Percentiles rank a stretch among this genome's conserved stretches.
These are phyloP conservation scores for Diaprepes abbreviatus DNA, from an alignment of 2,888 invertebrate species.

Conservation along the genomic window DNA sequence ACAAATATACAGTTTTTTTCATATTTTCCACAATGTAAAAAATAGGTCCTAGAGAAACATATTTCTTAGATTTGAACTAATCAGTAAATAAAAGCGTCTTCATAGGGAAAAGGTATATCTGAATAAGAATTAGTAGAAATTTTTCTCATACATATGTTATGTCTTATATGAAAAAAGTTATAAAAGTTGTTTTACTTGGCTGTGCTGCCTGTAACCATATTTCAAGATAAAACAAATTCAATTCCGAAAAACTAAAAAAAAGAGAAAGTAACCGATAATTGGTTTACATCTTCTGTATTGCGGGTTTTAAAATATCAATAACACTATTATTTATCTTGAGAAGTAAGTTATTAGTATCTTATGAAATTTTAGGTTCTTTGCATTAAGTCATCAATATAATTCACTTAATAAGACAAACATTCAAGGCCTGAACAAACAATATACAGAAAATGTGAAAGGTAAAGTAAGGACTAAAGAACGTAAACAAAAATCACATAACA, in stretches of 20 bases:
- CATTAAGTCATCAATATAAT: not conserved
- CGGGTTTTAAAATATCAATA: too few relatives aligned
- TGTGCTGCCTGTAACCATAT: not conserved
- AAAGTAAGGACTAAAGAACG: not conserved
- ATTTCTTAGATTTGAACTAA: too few relatives aligned
- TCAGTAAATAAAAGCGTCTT: too few relatives aligned
- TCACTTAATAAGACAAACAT: not conserved
- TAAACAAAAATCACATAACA: constrained; percentile 17
- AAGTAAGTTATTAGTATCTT: not conserved
- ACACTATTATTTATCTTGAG: too few relatives aligned
- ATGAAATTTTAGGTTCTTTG: not conserved
- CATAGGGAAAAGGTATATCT: too few relatives aligned
- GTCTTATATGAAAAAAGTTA: too few relatives aligned
- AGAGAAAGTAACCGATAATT: constrained; percentile 2
- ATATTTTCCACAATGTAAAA: too few relatives aligned
- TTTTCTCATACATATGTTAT: too few relatives aligned
- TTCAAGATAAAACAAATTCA: not conserved
- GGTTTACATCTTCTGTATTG: not conserved
- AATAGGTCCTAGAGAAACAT: too few relatives aligned
- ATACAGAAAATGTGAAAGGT: constrained; percentile 9
- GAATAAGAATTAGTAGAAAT: too few relatives aligned
- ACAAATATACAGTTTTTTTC: too few relatives aligned
- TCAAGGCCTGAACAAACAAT: constrained; percentile 2
- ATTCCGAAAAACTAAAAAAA: not conserved
- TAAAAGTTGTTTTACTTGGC: too few relatives aligned